phyloP scores from a whole-genome alignment of 2,888 invertebrate species.

The Dermolepida albohirtum region DNA sequence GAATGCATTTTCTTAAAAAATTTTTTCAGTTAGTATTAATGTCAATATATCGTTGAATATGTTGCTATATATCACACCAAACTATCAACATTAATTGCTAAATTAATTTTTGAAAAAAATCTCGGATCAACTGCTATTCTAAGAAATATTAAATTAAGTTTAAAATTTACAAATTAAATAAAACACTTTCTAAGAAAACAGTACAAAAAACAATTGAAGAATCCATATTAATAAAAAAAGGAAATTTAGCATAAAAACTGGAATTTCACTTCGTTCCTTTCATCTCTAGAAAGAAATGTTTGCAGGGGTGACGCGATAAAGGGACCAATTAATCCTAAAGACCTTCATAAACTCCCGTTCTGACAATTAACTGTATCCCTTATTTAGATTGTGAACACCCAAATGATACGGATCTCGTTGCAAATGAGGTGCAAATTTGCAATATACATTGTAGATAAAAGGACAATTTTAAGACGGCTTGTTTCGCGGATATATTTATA shows the following conservation, averaged over 20 bases:
- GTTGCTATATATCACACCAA: no score
- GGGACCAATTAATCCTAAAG: constrained; percentile 34
- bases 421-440: constrained; percentile 33
- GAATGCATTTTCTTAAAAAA: no score
- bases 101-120: no score
- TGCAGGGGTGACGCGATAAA: constrained; percentile 20
- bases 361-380: constrained; percentile 34
- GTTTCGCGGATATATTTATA: not conserved
- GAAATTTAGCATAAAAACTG: constrained; percentile 1
- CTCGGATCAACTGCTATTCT: no score
- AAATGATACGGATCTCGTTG: constrained; percentile 20
- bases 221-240: not conserved
- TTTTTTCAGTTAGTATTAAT: no score
- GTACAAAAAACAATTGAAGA: no score
- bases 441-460: constrained; percentile 22
- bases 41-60: no score
- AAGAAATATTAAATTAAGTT: no score
- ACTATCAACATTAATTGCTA: no score
- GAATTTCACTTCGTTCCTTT: not conserved
- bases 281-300: constrained; percentile 29
- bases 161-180: no score
- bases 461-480: constrained; percentile 7
- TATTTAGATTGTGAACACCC: constrained; percentile 21
- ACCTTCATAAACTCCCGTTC: constrained; percentile 27
- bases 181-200: no score